These are phyloP conservation scores for Psococerastis gibbosa DNA, from an alignment of 2,888 invertebrate genomes.

Conservation along the genomic window DNA sequence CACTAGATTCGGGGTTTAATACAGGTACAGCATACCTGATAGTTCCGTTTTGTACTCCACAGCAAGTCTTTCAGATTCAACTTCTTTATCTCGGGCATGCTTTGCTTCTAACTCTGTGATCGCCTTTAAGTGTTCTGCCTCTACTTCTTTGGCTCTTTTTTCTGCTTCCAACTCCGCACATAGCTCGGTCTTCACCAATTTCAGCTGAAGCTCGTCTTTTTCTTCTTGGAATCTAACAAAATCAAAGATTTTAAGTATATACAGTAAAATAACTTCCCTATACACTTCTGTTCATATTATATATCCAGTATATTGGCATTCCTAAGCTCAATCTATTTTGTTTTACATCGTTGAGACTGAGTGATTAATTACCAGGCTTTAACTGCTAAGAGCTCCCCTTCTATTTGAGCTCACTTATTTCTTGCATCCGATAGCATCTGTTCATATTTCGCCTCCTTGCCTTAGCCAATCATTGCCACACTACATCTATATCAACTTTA, in stretches of 20 bases:
- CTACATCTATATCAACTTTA: too few relatives aligned
- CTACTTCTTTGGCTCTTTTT: conserved; percentile 20
- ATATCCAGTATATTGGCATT: too few relatives aligned
- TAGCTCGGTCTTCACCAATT: background rate
- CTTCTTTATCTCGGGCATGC: conserved; percentile 18
- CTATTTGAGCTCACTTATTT: too few relatives aligned
- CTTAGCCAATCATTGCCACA: background rate
- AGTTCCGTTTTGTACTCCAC: conserved; percentile 46
- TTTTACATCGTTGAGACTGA: too few relatives aligned
- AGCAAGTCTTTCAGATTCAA: conserved; percentile 40
- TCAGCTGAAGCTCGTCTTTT: background rate
- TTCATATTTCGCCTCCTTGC: background rate
- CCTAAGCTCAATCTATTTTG: too few relatives aligned
- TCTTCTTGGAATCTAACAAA: background rate
- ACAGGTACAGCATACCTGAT: too few relatives aligned
- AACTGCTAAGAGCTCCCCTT: too few relatives aligned
- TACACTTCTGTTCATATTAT: too few relatives aligned
- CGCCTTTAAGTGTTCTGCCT: conserved; percentile 15
- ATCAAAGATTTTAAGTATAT: too few relatives aligned
- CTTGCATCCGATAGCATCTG: background rate
- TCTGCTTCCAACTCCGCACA: conserved; percentile 15
- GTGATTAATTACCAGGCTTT: too few relatives aligned
- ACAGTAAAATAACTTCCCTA: too few relatives aligned
- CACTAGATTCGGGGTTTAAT: too few relatives aligned
- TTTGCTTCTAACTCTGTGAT: conserved; percentile 19